Conservation (phyloP, 1,140 invertebrate species). For the Drosophila busckii region DNA sequence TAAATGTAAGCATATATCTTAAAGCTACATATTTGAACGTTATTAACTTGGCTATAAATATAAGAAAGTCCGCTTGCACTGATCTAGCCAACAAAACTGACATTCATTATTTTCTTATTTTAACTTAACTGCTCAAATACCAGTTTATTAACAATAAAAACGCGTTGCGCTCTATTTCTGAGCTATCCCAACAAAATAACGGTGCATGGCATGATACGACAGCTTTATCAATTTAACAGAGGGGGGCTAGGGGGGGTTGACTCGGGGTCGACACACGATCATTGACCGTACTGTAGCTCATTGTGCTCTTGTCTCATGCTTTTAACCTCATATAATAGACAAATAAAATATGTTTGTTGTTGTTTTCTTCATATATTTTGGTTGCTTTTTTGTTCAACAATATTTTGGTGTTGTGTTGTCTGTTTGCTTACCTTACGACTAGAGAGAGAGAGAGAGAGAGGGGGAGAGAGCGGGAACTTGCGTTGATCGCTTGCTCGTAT, state of each 20-base stretch:
- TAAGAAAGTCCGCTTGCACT: slow-evolving; percentile 6
- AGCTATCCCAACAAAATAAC: slow-evolving; percentile 73
- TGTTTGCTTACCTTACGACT: slow-evolving; percentile 13
- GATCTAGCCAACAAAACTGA: slow-evolving; percentile 53
- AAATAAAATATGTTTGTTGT: slow-evolving; percentile 20
- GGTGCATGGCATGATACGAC: slow-evolving; percentile 20
- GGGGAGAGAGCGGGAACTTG: slow-evolving; percentile 1
- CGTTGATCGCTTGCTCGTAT: slow-evolving; percentile 10
- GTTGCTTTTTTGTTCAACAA: neutral
- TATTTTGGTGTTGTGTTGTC: slow-evolving; percentile 11
- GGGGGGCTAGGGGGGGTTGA: neutral
- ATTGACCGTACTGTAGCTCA: slow-evolving; percentile 52
- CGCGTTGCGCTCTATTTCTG: slow-evolving; percentile 45
- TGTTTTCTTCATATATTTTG: slow-evolving; percentile 7
- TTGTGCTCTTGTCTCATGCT: slow-evolving; percentile 22
- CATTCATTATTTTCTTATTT: neutral
- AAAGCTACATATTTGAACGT: no score
- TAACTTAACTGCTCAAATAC: slow-evolving; percentile 12
- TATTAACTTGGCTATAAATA: neutral
- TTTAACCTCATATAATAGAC: slow-evolving; percentile 55
- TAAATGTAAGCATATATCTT: no score
- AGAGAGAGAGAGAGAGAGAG: neutral
- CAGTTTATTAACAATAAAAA: no score
- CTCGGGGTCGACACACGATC: slow-evolving; percentile 28
- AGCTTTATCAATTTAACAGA: slow-evolving; percentile 19